Percentiles rank a stretch among this genome's conserved stretches.
These are phyloP conservation scores for Aethes cnicana DNA, from an alignment of 2,888 invertebrate genomes.

Conservation along the genomic window DNA sequence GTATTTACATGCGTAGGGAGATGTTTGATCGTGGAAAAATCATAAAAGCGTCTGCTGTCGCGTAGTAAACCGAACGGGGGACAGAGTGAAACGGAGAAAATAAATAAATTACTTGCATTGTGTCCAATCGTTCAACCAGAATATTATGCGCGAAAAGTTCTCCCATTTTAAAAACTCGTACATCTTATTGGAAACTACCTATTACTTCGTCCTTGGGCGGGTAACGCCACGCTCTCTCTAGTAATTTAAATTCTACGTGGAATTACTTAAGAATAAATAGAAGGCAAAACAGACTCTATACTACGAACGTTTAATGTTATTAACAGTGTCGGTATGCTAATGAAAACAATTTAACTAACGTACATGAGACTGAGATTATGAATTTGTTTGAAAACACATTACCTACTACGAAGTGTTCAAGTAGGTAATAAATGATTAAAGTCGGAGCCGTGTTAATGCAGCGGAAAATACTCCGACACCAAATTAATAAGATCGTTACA, in stretches of 20 bases:
- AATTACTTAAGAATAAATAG: no score
- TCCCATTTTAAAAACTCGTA: slow-evolving; percentile 32
- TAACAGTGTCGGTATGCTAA: no score
- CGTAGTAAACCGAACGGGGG: slow-evolving; percentile 42
- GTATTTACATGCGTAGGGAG: slow-evolving; percentile 56
- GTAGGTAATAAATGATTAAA: slow-evolving; percentile 3
- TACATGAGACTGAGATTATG: slow-evolving; percentile 10
- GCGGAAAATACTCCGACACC: slow-evolving; percentile 17
- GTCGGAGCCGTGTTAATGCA: neutral
- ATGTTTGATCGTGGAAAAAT: slow-evolving; percentile 51
- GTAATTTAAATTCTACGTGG: no score
- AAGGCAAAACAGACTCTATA: no score
- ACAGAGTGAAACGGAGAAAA: slow-evolving; percentile 40
- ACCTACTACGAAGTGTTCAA: neutral
- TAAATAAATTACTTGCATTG: slow-evolving; percentile 42
- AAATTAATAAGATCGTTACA: slow-evolving; percentile 12
- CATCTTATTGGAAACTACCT: slow-evolving; percentile 32
- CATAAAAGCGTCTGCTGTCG: slow-evolving; percentile 43
- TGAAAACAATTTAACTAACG: no score
- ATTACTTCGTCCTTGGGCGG: no score
- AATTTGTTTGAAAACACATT: slow-evolving; percentile 15
- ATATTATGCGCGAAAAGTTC: slow-evolving; percentile 37
- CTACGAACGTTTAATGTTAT: no score
- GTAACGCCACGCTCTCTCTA: no score
- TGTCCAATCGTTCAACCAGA: slow-evolving; percentile 40